Evolutionary conservation across 2,888 invertebrate genomes (phyloP).

Genomic region (Acanthopleura granulata): DNA sequence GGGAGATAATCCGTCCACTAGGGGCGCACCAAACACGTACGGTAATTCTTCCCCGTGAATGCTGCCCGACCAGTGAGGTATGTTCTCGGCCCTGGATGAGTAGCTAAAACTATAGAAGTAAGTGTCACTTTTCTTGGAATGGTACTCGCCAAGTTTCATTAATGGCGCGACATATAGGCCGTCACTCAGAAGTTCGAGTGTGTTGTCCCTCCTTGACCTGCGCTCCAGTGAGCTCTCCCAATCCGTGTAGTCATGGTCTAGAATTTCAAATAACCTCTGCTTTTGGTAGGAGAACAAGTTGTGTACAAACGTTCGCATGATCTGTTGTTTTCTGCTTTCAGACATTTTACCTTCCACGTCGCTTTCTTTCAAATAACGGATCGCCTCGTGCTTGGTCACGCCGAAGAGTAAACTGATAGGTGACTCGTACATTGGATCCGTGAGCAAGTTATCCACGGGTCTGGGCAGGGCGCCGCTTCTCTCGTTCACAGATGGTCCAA

Average conservation of each 20-base stretch:
- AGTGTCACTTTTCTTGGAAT: conserved; percentile 78
- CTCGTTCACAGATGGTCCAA: conserved; percentile 54
- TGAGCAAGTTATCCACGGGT: conserved; percentile 37
- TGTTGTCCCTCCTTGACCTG: conserved; percentile 86
- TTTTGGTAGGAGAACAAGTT: conserved; percentile 94
- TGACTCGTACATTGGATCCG: conserved; percentile 15
- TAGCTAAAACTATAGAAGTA: conserved; percentile 73
- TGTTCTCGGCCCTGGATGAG: conserved; percentile 90
- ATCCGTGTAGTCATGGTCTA: conserved; percentile 96
- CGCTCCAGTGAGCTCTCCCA: conserved; percentile 79
- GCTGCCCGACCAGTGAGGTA: conserved; percentile 73
- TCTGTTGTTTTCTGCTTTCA: conserved; percentile 88
- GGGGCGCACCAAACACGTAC: conserved; percentile 66
- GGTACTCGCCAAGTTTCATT: conserved; percentile 88
- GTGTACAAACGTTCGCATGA: conserved; percentile 85
- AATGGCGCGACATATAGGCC: conserved; percentile 88
- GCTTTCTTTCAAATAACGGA: conserved; percentile 88
- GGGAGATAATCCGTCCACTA: conserved; percentile 63
- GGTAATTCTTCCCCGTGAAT: conserved; percentile 65
- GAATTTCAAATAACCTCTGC: conserved; percentile 93
- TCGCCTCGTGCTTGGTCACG: conserved; percentile 75
- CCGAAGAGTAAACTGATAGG: conserved; percentile 42
- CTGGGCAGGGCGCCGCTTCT: conserved; percentile 42
- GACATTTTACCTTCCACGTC: conserved; percentile 92
- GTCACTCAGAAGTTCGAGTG: conserved; percentile 87